Conservation (phyloP, 2,797 vertebrate genomes). For the Oreonectes daqikongensis region DNA sequence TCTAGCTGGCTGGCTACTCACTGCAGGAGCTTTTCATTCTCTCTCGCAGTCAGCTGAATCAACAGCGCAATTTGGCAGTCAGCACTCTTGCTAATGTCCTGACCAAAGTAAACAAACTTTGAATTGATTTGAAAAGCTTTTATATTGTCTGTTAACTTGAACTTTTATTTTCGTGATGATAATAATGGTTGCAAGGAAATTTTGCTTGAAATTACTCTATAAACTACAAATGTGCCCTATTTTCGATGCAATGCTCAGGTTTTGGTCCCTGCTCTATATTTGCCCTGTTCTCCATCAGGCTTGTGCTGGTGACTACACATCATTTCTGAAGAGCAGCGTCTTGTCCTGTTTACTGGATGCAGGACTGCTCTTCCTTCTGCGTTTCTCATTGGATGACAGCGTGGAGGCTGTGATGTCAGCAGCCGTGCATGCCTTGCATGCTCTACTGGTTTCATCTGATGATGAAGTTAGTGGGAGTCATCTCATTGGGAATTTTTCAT, state of each 20-base stretch:
- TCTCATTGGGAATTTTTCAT: neutral
- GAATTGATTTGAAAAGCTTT: slow-evolving; percentile 24
- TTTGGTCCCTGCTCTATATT: too few species aligned
- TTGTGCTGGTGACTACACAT: slow-evolving; percentile 79
- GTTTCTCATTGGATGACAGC: slow-evolving; percentile 90
- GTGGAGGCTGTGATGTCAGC: slow-evolving; percentile 88
- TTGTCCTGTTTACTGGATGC: slow-evolving; percentile 87
- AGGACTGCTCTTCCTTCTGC: slow-evolving; percentile 93
- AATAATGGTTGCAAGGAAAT: neutral
- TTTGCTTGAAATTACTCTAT: too few species aligned
- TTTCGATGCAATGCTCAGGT: too few species aligned
- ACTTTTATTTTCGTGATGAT: neutral
- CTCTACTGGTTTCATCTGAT: slow-evolving; percentile 84
- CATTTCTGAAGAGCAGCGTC: slow-evolving; percentile 81
- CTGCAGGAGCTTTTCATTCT: slow-evolving; percentile 96
- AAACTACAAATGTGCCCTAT: too few species aligned
- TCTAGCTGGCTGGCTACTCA: slow-evolving; percentile 93
- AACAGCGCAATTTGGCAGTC: slow-evolving; percentile 90
- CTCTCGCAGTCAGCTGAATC: slow-evolving; percentile 91
- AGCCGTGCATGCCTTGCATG: slow-evolving; percentile 80
- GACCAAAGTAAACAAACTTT: slow-evolving; percentile 77
- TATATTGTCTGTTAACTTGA: too few species aligned
- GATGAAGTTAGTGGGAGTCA: slow-evolving; percentile 83
- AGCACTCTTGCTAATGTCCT: slow-evolving; percentile 87
- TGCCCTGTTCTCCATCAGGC: slow-evolving; percentile 72